Percentiles rank a stretch among this genome's conserved stretches.
phyloP scores from a whole-genome alignment of 1,140 invertebrate species.

The Rhagoletis zephyria region DNA sequence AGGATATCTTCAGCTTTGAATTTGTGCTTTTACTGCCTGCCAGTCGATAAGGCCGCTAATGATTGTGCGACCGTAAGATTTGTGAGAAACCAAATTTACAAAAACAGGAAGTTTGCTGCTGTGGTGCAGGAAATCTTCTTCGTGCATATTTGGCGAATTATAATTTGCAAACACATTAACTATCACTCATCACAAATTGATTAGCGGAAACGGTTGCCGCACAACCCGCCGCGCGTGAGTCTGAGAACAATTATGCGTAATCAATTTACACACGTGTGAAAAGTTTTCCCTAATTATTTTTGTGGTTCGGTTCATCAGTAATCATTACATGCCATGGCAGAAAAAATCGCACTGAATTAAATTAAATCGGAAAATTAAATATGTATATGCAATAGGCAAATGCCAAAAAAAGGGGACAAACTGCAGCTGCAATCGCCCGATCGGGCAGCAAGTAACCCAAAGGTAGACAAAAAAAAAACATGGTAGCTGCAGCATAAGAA shows the following conservation, averaged over 20 bases:
- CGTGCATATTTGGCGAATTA: background rate
- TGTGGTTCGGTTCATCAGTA: conserved; percentile 10
- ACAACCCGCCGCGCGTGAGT: background rate
- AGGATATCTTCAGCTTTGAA: conserved; percentile 26
- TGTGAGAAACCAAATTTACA: background rate
- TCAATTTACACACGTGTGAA: conserved; percentile 9
- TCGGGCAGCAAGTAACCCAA: background rate
- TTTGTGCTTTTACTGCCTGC: background rate
- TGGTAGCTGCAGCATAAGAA: background rate
- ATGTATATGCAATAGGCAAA: too few relatives aligned
- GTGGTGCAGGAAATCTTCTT: background rate
- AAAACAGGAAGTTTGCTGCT: background rate
- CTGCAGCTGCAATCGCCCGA: background rate
- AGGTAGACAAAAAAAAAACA: background rate
- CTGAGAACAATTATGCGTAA: background rate
- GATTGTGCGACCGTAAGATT: too few relatives aligned
- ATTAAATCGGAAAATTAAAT: conserved; percentile 22
- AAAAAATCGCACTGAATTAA: background rate
- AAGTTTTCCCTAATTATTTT: background rate
- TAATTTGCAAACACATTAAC: background rate
- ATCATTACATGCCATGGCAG: background rate
- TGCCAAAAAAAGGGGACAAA: background rate
- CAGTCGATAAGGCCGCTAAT: background rate
- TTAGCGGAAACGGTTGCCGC: background rate
- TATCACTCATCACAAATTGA: background rate